Evolutionary conservation across 2,113 vertebrate species (phyloP).

Genomic region (Orientallactaga bullata): DNA sequence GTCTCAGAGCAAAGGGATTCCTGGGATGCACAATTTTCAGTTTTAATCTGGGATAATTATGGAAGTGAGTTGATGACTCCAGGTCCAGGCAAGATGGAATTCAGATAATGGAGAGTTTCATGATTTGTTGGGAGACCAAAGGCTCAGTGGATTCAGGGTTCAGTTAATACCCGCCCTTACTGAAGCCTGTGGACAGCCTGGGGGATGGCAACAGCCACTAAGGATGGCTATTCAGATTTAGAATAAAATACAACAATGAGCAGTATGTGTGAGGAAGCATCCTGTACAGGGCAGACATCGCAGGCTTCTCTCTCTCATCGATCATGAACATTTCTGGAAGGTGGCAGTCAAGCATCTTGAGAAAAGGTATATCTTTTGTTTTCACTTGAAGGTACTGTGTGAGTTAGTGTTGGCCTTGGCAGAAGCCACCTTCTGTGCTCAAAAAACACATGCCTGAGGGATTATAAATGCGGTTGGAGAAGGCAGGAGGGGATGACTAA

Average conservation of each 20-base stretch:
- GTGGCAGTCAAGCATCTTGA: neutral
- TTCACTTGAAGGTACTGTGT: neutral
- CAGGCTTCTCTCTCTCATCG: neutral
- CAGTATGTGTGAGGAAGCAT: neutral
- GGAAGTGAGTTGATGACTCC: neutral
- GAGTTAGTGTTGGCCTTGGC: neutral
- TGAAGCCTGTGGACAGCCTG: neutral
- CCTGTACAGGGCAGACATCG: neutral
- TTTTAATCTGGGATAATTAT: neutral
- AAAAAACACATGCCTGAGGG: conserved; percentile 21
- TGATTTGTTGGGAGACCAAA: neutral
- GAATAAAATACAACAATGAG: neutral
- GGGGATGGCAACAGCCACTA: neutral
- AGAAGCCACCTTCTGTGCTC: conserved; percentile 57
- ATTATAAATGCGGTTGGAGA: conserved; percentile 69
- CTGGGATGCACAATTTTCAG: neutral
- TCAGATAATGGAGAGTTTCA: neutral
- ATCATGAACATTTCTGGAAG: neutral
- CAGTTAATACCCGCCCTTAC: neutral
- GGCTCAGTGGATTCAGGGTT: neutral
- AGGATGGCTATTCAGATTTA: neutral
- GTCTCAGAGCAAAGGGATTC: neutral
- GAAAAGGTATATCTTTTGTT: neutral
- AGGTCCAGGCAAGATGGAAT: neutral
- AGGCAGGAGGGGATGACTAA: conserved; percentile 82